A percentile compares a stretch with the other conserved stretches of the same genome.
phyloP scores from a whole-genome alignment of 2,888 invertebrate genomes.

The Torymus aiolomorphi region DNA sequence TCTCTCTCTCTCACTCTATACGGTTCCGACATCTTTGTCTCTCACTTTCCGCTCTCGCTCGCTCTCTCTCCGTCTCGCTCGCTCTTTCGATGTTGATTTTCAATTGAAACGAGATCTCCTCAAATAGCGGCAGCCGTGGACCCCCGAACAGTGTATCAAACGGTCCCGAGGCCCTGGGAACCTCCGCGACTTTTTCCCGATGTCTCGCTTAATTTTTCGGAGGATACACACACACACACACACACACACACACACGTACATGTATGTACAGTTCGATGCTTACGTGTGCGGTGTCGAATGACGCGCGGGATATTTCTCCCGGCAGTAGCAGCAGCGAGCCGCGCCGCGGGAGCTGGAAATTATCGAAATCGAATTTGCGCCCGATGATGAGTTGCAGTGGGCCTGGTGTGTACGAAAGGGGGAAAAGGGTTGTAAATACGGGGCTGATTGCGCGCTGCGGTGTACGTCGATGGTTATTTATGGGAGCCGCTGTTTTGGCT shows the following conservation, averaged over 20 bases:
- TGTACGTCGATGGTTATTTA: conserved; percentile 17
- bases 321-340: neutral
- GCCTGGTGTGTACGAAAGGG: neutral
- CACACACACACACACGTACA: neutral
- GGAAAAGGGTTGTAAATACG: conserved; percentile 9
- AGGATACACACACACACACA: conserved; percentile 27
- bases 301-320: conserved; percentile 32
- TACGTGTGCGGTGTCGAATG: conserved; percentile 47
- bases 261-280: conserved; percentile 16
- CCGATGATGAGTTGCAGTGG: conserved; percentile 27
- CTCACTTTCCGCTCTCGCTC: conserved; percentile 58
- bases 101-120: conserved; percentile 75
- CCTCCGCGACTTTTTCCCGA: conserved; percentile 56
- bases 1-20: conserved; percentile 42
- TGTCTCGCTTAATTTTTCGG: conserved; percentile 58
- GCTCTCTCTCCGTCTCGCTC: conserved; percentile 58
- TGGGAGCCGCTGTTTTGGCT: conserved; percentile 14
- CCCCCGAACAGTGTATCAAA: conserved; percentile 61
- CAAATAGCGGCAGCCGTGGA: conserved; percentile 65
- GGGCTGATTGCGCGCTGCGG: conserved; percentile 13
- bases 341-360: conserved; percentile 36
- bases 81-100: conserved; percentile 69
- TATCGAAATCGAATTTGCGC: conserved; percentile 45
- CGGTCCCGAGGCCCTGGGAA: conserved; percentile 71
- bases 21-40: conserved; percentile 51